Base-by-base conservation (phyloP, 2,113 vertebrate genomes). In the Larimichthys crocea region DNA sequence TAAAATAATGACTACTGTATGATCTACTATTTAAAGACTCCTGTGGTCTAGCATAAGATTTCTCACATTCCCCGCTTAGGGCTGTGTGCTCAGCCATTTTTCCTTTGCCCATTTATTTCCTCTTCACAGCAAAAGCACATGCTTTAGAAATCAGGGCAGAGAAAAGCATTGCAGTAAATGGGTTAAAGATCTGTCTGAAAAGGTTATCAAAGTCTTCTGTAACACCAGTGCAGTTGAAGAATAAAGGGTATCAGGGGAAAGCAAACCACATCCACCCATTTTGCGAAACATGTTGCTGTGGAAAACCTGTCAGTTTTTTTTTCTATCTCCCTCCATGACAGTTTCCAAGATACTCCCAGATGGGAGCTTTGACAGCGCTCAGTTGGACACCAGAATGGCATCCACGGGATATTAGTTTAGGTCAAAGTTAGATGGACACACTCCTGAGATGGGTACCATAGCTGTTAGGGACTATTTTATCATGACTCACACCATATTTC, bases 321-420 rank as follows among this genome's bases (percentile, higher is more conserved):
- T 57, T 35, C 74, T 16, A 81, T 77, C 57, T 74, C 46, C 42
- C 68, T 74, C 24, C 72, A 66, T 79, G 81, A 86, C 86, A 76
- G 80, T 87, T 88, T 86, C 76, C 65, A 70, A 88, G 83, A 82
- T 53, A 68, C 68, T 82, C 83, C 85, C 79, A 81, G 73, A 80
- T 76, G 71, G 40, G 29, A 50, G 76, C 86, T 91, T 63, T 84
- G 79, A 85, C 76, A 86, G 85, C 74, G 76, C 66, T 55, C 85
- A 82, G 74, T 50, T 7, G 67, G 84, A 82, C 72, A 66, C 79
- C 73, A 56, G 53, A 73, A 82, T 55, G 71, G 62, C 61, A 86
- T 82, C 67, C 40, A 68, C 16, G 42, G 76, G 80, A 67, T 78
- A 69, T 82, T 76, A 74, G 88, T 50, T 75, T 52, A 76, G 86